phyloP scores from a whole-genome alignment of 1,140 invertebrate species.

The Brachystomella parvula region DNA sequence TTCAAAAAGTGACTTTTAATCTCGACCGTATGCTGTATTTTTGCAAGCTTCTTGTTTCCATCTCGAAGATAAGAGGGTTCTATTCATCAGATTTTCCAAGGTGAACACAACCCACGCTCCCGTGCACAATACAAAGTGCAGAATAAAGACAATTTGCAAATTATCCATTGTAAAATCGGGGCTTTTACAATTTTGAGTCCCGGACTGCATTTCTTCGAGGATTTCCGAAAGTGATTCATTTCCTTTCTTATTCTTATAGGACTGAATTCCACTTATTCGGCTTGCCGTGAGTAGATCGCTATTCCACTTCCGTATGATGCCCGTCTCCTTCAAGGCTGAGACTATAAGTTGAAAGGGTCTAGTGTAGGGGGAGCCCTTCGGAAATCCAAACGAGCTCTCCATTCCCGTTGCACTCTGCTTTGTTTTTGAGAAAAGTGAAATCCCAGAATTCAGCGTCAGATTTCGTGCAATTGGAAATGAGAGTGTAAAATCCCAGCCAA shows the following conservation, averaged over 20 bases:
- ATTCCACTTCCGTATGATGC: not conserved
- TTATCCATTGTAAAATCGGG: not conserved
- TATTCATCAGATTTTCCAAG: no score
- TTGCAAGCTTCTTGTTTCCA: no score
- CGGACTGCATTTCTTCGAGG: not conserved
- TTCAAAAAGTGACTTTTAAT: no score
- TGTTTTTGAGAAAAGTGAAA: not conserved
- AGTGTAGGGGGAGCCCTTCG: not conserved
- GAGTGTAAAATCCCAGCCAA: conserved; percentile 11
- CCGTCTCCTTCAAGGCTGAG: not conserved
- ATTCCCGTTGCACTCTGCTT: not conserved
- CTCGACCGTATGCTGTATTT: no score
- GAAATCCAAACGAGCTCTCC: conserved; percentile 1
- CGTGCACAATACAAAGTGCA: not conserved
- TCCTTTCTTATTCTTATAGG: no score
- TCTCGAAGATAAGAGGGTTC: no score
- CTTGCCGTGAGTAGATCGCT: no score
- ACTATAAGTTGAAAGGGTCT: not conserved
- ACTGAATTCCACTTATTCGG: no score
- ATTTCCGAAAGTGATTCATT: not conserved
- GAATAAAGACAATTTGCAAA: not conserved
- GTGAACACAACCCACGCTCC: no score
- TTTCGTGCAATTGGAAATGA: not conserved
- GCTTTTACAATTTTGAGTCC: not conserved
- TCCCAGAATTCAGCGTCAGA: conserved; percentile 6